Evolutionary conservation across 2,797 vertebrate genomes (phyloP).

Genomic region (Bradypus variegatus): DNA sequence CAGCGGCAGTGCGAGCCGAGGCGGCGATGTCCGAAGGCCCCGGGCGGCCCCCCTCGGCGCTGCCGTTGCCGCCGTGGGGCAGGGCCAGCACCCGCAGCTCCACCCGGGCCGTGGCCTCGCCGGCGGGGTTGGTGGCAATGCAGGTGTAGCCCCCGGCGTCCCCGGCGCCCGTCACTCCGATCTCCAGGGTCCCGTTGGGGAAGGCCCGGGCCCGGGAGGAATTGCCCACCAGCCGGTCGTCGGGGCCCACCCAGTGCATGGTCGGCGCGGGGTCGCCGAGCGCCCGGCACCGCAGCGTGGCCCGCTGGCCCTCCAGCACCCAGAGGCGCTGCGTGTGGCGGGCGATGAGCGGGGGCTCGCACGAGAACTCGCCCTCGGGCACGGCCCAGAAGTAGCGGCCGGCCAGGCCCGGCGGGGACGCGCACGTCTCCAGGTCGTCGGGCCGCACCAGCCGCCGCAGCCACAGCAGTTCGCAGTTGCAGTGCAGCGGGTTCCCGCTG

Average conservation of each 20-base stretch:
- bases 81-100: constrained; percentile 89
- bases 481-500: constrained; percentile 91
- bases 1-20: constrained; percentile 76
- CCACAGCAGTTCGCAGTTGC: constrained; percentile 93
- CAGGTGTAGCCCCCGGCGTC: constrained; percentile 89
- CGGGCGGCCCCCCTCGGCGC: constrained; percentile 64
- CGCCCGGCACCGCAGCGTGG: constrained; percentile 85
- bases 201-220: constrained; percentile 85
- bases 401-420: constrained; percentile 83
- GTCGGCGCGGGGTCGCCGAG: constrained; percentile 88
- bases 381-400: constrained; percentile 92
- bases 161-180: constrained; percentile 83
- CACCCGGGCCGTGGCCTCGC: constrained; percentile 85
- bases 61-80: constrained; percentile 80
- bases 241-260: constrained; percentile 92
- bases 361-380: constrained; percentile 91
- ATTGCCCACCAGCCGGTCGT: constrained; percentile 88
- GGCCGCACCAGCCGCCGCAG: constrained; percentile 82
- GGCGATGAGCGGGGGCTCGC: constrained; percentile 91
- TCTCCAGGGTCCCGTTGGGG: constrained; percentile 88
- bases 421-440: constrained; percentile 93
- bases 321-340: constrained; percentile 90
- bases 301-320: constrained; percentile 90
- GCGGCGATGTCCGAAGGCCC: constrained; percentile 76
- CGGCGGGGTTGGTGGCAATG: constrained; percentile 90